Base-by-base conservation (phyloP, 2,113 vertebrate genomes). In the Melanotaenia duboulayi region DNA sequence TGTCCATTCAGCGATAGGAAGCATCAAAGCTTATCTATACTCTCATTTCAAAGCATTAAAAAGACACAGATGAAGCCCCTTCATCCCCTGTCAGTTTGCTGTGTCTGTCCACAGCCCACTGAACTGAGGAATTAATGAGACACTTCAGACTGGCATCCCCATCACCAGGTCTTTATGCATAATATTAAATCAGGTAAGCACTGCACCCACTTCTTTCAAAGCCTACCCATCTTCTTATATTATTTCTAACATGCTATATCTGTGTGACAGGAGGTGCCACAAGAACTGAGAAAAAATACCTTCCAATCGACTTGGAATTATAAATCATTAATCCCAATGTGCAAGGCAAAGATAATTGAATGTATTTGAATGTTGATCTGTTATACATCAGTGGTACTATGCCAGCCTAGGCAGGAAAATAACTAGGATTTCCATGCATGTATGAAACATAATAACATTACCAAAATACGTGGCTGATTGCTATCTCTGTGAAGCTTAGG, bases 51-150 rank as follows among this genome's bases (percentile, higher is more conserved):
- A 89, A 84, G 76, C 73, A 74, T 79, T 76, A 61, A 82, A 55
- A 74, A 76, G 78, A 87, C n/a, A 51, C 35, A 6, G 46, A 61
- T 63, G 80, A 74, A 78, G 76, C 78, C 88, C 82, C 76, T 70
- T 61, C 76, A 74, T 84, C 80, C 81, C 81, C 86, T 83, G 89
- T 91, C 91, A 89, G 85, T 89, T 82, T 76, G 70, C 76, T 46
- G 71, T 48, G 59, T 83, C 76, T 76, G 86, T 90, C 89, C 86
- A 86, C 91, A 88, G 84, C 78, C 69, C 90, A 90, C 59, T 87
- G 87, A 91, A 74, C 83, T 85, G 87, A 89, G 68, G 87, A 92
- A 91, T 92, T 92, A 92, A 92, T 89, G 91, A 92, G 86, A 86
- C 80, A 75, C 83, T 82, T 90, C 85, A 87, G 73, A 78, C 70